These are phyloP conservation scores for Drosophila phalerata DNA, from an alignment of 2,888 invertebrate species.

Conservation along the genomic window DNA sequence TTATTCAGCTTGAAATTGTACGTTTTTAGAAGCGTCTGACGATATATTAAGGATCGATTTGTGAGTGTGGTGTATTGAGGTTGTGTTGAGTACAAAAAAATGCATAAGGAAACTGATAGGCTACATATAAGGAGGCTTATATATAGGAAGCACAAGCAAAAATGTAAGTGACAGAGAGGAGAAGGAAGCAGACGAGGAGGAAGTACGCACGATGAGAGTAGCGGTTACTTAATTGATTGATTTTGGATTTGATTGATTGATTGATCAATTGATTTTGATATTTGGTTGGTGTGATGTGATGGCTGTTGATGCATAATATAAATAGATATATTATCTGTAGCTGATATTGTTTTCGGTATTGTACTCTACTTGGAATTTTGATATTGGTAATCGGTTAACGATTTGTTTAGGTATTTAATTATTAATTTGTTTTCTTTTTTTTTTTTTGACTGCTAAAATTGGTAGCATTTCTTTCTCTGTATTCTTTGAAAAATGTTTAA, in stretches of 20 bases:
- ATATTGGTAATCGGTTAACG: constrained; percentile 38
- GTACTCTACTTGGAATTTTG: constrained; percentile 56
- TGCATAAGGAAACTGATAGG: constrained; percentile 42
- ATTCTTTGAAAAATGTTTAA: constrained; percentile 20
- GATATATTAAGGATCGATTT: constrained; percentile 21
- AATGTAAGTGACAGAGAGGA: constrained; percentile 44
- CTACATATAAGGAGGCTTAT: constrained; percentile 49
- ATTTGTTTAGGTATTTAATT: constrained; percentile 26
- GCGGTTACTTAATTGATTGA: constrained; percentile 54
- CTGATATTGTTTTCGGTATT: constrained; percentile 54
- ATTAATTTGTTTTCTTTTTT: constrained; percentile 22
- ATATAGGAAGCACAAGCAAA: constrained; percentile 67
- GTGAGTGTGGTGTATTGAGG: constrained; percentile 48
- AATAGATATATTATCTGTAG: constrained; percentile 52
- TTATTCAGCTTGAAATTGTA: constrained; percentile 43
- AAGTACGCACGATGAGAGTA: constrained; percentile 56
- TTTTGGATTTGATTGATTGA: constrained; percentile 37
- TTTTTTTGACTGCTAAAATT: constrained; percentile 30
- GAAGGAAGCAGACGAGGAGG: constrained; percentile 56
- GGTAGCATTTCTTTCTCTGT: constrained; percentile 10
- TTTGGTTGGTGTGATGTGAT: constrained; percentile 75
- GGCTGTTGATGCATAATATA: constrained; percentile 61
- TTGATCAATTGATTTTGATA: constrained; percentile 47
- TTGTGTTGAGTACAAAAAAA: constrained; percentile 58
- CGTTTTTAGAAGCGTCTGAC: constrained; percentile 37